phyloP scores from a whole-genome alignment of 2,888 invertebrate species.

The Eupithecia insigniata region DNA sequence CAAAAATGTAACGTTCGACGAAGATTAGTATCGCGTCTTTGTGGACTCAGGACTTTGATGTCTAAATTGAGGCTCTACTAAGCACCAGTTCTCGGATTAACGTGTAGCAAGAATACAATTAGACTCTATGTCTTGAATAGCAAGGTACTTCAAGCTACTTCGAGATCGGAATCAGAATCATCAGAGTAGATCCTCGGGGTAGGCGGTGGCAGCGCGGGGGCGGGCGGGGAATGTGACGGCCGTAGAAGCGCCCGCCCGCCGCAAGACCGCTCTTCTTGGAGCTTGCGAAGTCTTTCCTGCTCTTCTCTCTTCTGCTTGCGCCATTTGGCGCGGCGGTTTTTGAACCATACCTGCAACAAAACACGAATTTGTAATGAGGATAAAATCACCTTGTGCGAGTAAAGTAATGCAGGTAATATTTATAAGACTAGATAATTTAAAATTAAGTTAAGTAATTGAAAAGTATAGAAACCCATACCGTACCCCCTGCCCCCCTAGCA shows the following conservation, averaged over 20 bases:
- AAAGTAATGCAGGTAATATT: background rate
- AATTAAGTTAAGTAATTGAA: background rate
- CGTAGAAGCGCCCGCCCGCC: slow-evolving; percentile 73
- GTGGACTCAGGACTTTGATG: background rate
- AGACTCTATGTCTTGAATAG: background rate
- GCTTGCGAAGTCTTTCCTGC: slow-evolving; percentile 91
- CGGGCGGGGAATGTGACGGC: slow-evolving; percentile 55
- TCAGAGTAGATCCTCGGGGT: slow-evolving; percentile 83
- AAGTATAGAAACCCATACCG: background rate
- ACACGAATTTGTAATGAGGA: background rate
- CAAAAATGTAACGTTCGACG: background rate
- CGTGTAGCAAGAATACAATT: background rate
- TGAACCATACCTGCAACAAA: slow-evolving; percentile 95
- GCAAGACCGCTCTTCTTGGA: slow-evolving; percentile 89
- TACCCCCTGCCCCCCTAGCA: no score
- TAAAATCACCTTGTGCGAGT: background rate
- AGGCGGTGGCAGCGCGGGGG: slow-evolving; percentile 59
- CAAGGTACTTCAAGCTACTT: slow-evolving; percentile 87
- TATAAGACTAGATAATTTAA: background rate
- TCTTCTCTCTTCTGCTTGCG: slow-evolving; percentile 96
- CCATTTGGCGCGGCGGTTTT: slow-evolving; percentile 98
- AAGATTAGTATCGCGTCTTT: background rate
- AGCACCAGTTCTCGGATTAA: background rate
- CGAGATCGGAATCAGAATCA: slow-evolving; percentile 91
- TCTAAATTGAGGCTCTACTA: background rate